Base-by-base conservation (phyloP, 2,888 invertebrate genomes). In the Molorchus minor region DNA sequence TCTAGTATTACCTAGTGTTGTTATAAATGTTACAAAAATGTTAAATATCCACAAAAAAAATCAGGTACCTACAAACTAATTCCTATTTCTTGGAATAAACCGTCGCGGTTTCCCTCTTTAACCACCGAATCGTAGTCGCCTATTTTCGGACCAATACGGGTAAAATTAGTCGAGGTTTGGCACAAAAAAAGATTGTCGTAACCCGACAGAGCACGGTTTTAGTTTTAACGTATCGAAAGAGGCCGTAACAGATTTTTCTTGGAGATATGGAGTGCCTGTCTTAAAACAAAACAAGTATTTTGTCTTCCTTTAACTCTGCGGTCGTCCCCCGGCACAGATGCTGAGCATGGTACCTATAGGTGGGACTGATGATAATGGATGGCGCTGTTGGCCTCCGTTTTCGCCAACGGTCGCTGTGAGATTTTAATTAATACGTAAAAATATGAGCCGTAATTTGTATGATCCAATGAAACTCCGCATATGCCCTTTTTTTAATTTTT, bases 101-200 rank as follows among this genome's bases (percentile, higher is more conserved):
- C n/a, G n/a, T n/a, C n/a, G n/a, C n/a, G n/a, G n/a, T n/a, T n/a
- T n/a, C n/a, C n/a, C n/a, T n/a, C n/a, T n/a, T n/a, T n/a, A n/a
- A n/a, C n/a, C n/a, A n/a, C n/a, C n/a, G n/a, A n/a, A n/a, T n/a
- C n/a, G n/a, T n/a, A n/a, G n/a, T n/a, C n/a, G n/a, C n/a, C n/a
- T n/a, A n/a, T n/a, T n/a, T n/a, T n/a, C n/a, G n/a, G n/a, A n/a
- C 25, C 25, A 25, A 25, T 3, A 3, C 25, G 43, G 13, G 44
- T 54, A 54, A 54, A 54, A 54, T 54, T 54, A 54, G 54, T 33
- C 54, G 54, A 45, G 15, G 43, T 44, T 36, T 33, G 33, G 30
- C 29, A 43, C n/a, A n/a, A n/a, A n/a, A 44, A 54, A 44, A 54
- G 19, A 16, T 30, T 8, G 8, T 20, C 36, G 16, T 12, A 29